These are phyloP conservation scores for Daphoenositta chrysoptera DNA, from an alignment of 2,113 vertebrate genomes.

Conservation along the genomic window DNA sequence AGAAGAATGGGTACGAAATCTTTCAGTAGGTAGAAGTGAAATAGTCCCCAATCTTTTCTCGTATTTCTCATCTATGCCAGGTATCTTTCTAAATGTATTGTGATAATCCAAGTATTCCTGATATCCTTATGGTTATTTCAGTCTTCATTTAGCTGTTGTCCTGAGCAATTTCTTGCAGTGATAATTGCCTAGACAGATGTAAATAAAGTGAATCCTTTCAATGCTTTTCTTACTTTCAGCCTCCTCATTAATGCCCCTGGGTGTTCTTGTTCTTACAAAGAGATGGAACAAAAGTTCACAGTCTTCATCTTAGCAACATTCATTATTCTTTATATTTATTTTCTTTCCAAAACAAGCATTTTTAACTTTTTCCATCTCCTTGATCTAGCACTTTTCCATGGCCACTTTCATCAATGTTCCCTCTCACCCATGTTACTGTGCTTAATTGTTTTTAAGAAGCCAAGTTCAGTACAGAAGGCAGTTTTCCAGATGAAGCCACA, in stretches of 20 bases:
- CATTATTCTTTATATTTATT: neutral
- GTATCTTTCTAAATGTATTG: neutral
- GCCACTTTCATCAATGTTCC: neutral
- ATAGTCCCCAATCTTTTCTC: neutral
- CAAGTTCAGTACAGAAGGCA: neutral
- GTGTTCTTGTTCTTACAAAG: neutral
- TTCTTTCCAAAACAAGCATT: constrained; percentile 4
- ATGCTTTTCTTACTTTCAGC: neutral
- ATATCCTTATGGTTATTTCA: neutral
- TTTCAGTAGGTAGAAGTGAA: neutral
- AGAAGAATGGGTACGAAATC: neutral
- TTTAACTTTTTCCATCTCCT: neutral
- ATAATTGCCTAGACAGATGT: neutral
- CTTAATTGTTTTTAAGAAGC: neutral
- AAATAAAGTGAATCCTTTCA: neutral
- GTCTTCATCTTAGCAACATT: neutral
- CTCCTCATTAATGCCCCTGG: neutral
- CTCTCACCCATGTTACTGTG: neutral
- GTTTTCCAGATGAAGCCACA: neutral
- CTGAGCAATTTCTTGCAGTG: neutral
- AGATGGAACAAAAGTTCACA: neutral
- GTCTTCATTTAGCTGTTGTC: neutral
- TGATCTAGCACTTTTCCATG: neutral
- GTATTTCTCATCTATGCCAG: neutral
- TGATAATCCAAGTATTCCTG: neutral